Evolutionary conservation across 1,140 invertebrate genomes (phyloP), one percentile per base, ranked within the genome.

Genomic region (Ganaspis sp.): DNA sequence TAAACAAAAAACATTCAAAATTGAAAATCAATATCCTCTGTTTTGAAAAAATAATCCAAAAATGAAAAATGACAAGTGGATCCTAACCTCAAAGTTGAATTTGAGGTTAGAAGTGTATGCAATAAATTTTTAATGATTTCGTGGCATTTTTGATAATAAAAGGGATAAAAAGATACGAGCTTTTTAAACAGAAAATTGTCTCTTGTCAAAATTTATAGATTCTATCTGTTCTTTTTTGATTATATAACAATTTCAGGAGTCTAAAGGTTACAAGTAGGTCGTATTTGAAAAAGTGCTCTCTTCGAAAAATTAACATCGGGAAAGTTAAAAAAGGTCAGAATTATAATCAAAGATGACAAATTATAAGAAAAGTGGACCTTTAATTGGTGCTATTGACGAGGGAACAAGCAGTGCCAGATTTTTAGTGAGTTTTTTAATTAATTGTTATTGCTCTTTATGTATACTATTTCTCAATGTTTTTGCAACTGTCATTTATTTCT

Each of bases 361-460:
- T 17, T 29, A 75, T 1, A 82, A 82, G 72, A 81, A 69, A 75
- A 83, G 81, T 45, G 89, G 87, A n/a, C 92, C 93, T 17, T 90
- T 95, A 9, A 92, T 96, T 72, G 95, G 95, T 19, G 95, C 98
- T 17, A 97, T 99, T 73, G 98, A 99, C 87, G 97, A 99, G 92
- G 98, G 98, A 73, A 99, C 98, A 1, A 98, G 97, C 69, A 98
- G 97, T 86, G 96, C 96, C 19, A 92, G 98, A 81, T 99, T 99
- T 93, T 93, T 99, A 84, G 95, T 96, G 90, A 92, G 89, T 82
- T 15, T 75, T 73, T 77, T 77, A 72, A 75, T 42, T 64, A 72
- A 73, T 82, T 64, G 45, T 12, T 29, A 29, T 58, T 26, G 0
- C 26, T 58, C 12, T 58, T 15, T 26, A 26, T 58, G 21, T 4